A percentile compares a stretch with the other conserved stretches of the same genome.
Conservation (phyloP, 2,113 vertebrate species). For the Paralichthys olivaceus region DNA sequence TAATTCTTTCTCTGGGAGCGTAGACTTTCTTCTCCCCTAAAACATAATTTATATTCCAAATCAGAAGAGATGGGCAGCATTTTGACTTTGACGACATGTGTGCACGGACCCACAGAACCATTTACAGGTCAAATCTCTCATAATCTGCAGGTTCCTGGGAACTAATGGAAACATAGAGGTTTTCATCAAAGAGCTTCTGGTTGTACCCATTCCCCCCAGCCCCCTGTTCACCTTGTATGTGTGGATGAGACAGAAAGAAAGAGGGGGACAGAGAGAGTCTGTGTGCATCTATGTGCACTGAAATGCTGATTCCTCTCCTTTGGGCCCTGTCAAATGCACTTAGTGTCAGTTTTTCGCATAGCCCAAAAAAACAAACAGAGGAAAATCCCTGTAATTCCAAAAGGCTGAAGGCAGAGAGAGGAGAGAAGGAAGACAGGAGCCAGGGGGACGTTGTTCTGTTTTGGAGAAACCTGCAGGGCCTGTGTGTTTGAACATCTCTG, state of each 20-base stretch:
- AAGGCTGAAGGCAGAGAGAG: slow-evolving; percentile 21
- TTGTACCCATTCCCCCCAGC: background rate
- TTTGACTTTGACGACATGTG: too few relatives aligned
- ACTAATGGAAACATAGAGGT: background rate
- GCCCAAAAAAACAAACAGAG: slow-evolving; percentile 27
- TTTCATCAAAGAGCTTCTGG: background rate
- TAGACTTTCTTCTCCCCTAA: too few relatives aligned
- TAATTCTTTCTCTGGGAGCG: too few relatives aligned
- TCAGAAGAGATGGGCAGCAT: too few relatives aligned
- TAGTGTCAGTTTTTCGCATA: slow-evolving; percentile 56
- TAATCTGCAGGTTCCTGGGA: background rate
- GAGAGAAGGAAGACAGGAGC: slow-evolving; percentile 27
- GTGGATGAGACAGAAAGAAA: slow-evolving; percentile 1
- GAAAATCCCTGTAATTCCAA: slow-evolving; percentile 42
- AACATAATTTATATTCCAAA: too few relatives aligned
- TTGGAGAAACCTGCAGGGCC: slow-evolving; percentile 28
- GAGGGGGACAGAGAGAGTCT: background rate
- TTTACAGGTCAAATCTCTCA: too few relatives aligned
- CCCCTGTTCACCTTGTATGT: slow-evolving; percentile 19
- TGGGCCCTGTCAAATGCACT: slow-evolving; percentile 70
- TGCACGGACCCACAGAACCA: too few relatives aligned
- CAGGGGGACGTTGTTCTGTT: slow-evolving; percentile 27
- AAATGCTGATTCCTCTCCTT: slow-evolving; percentile 71
- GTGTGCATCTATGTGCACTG: slow-evolving; percentile 13
- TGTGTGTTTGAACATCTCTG: slow-evolving; percentile 38